These are phyloP conservation scores for Stenoptilia bipunctidactyla DNA, from an alignment of 2,888 invertebrate species.

Conservation along the genomic window DNA sequence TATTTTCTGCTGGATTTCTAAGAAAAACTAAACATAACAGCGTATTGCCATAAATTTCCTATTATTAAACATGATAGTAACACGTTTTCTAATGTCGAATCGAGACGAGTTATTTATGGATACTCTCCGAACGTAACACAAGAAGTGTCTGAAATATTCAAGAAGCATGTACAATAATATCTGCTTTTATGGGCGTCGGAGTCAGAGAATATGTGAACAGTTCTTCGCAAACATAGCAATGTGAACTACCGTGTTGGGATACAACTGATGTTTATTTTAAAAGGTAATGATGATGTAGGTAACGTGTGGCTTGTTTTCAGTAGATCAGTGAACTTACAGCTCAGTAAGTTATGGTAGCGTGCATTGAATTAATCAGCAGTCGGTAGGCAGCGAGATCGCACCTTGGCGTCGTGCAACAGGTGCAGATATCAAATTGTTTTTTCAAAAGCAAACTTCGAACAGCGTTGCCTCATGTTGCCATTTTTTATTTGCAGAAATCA, in stretches of 20 bases:
- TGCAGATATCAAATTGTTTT: background rate
- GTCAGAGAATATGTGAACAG: constrained; percentile 16
- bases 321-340: constrained; percentile 22
- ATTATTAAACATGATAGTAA: background rate
- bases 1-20: too few species aligned
- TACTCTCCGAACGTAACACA: constrained; percentile 3
- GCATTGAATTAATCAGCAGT: constrained; percentile 38
- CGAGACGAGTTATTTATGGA: background rate
- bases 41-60: too few species aligned
- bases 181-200: constrained; percentile 1
- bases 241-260: constrained; percentile 24
- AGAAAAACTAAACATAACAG: too few species aligned
- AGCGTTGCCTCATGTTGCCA: too few species aligned
- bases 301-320: constrained; percentile 27
- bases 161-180: constrained; percentile 6
- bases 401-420: constrained; percentile 30
- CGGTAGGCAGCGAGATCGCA: too few species aligned
- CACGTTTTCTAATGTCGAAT: background rate
- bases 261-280: constrained; percentile 32
- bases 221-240: constrained; percentile 21
- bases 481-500: too few species aligned
- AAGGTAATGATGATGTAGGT: constrained; percentile 29
- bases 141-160: constrained; percentile 11
- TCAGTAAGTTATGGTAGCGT: constrained; percentile 31
- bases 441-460: too few species aligned